Percentiles rank a stretch among this genome's conserved stretches.
Conservation (phyloP, 2,797 vertebrate species). For the Labroides dimidiatus region DNA sequence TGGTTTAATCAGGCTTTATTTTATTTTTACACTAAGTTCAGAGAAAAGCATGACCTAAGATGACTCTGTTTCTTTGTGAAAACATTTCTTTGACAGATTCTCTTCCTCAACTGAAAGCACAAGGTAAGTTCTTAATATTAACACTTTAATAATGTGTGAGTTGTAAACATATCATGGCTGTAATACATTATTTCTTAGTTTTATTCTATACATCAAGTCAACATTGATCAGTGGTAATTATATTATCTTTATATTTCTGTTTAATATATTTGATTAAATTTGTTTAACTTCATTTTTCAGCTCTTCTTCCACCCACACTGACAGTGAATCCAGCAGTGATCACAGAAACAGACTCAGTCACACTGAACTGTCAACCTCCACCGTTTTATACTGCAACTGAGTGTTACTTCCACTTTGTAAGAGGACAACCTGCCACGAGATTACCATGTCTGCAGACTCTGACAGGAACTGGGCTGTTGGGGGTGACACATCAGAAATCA, state of each 20-base stretch:
- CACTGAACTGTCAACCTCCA: slow-evolving; percentile 36
- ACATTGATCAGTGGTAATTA: too few relatives aligned
- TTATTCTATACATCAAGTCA: too few relatives aligned
- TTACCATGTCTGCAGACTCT: slow-evolving; percentile 11
- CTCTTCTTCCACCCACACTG: slow-evolving; percentile 4
- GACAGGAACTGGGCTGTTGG: slow-evolving; percentile 44
- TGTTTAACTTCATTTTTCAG: too few relatives aligned
- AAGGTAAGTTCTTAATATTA: too few relatives aligned
- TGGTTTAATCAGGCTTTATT: not conserved
- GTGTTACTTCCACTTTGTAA: slow-evolving; percentile 41
- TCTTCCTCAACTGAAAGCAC: too few relatives aligned
- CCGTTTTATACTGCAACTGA: not conserved
- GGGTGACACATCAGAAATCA: rapidly evolving
- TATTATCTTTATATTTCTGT: too few relatives aligned
- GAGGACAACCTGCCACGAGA: rapidly evolving
- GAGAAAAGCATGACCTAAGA: not conserved
- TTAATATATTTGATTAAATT: too few relatives aligned
- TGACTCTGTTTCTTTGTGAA: not conserved
- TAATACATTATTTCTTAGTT: too few relatives aligned
- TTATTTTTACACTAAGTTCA: not conserved
- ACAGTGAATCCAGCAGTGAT: not conserved
- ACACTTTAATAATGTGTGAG: too few relatives aligned
- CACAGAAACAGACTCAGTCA: slow-evolving; percentile 45
- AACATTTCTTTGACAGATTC: not conserved
- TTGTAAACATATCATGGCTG: too few relatives aligned